These are phyloP conservation scores for Drosophila elegans DNA, from an alignment of 1,140 invertebrate species.

Conservation along the genomic window DNA sequence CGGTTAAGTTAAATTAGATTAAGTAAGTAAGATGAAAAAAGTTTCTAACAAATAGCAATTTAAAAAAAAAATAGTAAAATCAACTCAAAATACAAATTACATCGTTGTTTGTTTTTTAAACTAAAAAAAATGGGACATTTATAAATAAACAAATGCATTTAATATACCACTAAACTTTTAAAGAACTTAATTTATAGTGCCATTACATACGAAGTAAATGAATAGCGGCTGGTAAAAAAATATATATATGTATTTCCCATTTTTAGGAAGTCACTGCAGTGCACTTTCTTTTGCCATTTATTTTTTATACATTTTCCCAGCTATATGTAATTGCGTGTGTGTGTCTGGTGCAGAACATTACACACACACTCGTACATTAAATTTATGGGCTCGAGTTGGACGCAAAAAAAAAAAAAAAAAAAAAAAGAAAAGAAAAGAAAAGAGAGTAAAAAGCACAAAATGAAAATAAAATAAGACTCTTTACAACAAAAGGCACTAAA, in stretches of 20 bases:
- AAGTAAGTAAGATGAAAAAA: no score
- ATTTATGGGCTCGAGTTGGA: slow-evolving; percentile 65
- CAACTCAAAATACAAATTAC: no score
- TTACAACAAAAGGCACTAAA: slow-evolving; percentile 81
- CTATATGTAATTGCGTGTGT: slow-evolving; percentile 23
- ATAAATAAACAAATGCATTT: background rate
- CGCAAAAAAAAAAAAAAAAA: slow-evolving; percentile 8
- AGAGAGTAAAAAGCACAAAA: no score
- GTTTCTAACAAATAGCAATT: no score
- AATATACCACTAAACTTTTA: background rate
- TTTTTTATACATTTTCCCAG: background rate
- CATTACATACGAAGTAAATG: slow-evolving; percentile 13
- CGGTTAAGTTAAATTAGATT: background rate
- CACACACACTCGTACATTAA: slow-evolving; percentile 69
- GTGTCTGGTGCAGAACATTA: slow-evolving; percentile 63
- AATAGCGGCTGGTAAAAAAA: slow-evolving; percentile 12
- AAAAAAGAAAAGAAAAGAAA: slow-evolving; percentile 24
- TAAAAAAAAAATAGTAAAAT: no score
- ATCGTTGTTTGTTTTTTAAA: no score
- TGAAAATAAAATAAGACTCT: slow-evolving; percentile 61
- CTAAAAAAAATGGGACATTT: no score
- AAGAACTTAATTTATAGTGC: slow-evolving; percentile 5
- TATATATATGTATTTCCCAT: slow-evolving; percentile 18
- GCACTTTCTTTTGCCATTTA: slow-evolving; percentile 37
- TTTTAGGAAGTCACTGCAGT: slow-evolving; percentile 46